Evolutionary conservation across 2,113 vertebrate species (phyloP).

Genomic region (Copsychus sechellarum): DNA sequence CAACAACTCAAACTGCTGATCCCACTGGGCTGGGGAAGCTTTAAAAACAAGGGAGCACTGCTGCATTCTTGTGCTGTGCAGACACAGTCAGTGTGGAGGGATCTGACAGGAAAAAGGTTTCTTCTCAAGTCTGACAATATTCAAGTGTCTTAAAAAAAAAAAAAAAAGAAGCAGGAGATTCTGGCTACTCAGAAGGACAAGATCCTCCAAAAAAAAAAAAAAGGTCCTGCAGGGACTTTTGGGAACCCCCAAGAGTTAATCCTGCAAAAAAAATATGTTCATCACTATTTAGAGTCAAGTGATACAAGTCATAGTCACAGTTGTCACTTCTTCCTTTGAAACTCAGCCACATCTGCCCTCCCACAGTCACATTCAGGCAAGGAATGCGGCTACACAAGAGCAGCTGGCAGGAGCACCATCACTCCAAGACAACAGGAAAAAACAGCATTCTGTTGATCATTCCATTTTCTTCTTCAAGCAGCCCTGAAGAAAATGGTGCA

Average conservation of each 20-base stretch:
- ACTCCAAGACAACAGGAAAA: not conserved
- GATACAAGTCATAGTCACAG: not conserved
- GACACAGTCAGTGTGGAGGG: not conserved
- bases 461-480: not conserved
- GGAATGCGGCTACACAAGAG: rapidly evolving
- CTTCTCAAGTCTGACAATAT: not conserved
- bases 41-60: not conserved
- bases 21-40: not conserved
- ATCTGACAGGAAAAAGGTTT: not conserved
- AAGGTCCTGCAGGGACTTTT: not conserved
- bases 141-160: no score
- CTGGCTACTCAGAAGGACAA: not conserved
- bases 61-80: not conserved
- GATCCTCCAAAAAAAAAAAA: not conserved
- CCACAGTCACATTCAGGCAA: not conserved
- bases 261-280: not conserved
- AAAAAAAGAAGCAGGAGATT: not conserved
- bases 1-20: not conserved
- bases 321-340: not conserved
- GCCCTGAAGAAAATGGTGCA: not conserved
- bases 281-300: not conserved
- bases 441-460: not conserved
- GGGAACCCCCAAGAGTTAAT: not conserved
- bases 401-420: not conserved
- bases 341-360: not conserved